Evolutionary conservation across 2,888 invertebrate genomes (phyloP).

Genomic region (Trichogramma evanescens): DNA sequence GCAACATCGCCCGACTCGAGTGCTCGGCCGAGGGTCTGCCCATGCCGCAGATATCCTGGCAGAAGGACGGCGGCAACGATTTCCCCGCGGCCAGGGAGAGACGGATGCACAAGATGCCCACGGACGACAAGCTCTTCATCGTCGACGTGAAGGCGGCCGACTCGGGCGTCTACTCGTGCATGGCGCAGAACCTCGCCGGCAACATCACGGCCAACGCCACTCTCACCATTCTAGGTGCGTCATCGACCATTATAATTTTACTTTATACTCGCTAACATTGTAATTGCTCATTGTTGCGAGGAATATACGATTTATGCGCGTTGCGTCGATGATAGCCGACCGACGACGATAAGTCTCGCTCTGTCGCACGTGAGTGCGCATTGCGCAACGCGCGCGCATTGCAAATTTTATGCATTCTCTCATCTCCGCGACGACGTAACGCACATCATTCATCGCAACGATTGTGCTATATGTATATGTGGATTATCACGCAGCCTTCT

Average conservation of each 20-base stretch:
- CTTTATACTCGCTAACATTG: too few relatives aligned
- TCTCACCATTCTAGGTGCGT: constrained; percentile 62
- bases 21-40: constrained; percentile 89
- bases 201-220: constrained; percentile 79
- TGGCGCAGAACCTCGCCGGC: constrained; percentile 85
- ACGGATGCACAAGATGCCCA: constrained; percentile 85
- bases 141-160: constrained; percentile 83
- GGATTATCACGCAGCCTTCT: too few relatives aligned
- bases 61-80: constrained; percentile 86
- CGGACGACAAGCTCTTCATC: constrained; percentile 87
- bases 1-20: constrained; percentile 78
- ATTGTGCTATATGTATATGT: not conserved
- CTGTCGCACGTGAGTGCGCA: too few relatives aligned
- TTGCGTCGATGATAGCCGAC: too few relatives aligned
- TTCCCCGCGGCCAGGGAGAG: constrained; percentile 92
- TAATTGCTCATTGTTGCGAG: too few relatives aligned
- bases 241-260: too few relatives aligned
- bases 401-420: too few relatives aligned
- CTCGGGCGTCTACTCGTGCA: constrained; percentile 89
- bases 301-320: too few relatives aligned
- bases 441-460: not conserved
- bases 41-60: constrained; percentile 80
- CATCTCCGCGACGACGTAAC: not conserved
- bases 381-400: too few relatives aligned
- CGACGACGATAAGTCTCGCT: too few relatives aligned